Evolutionary conservation across 1,140 invertebrate genomes (phyloP), one percentile per base, ranked within the genome.

Genomic region (Pogonus chalceus): DNA sequence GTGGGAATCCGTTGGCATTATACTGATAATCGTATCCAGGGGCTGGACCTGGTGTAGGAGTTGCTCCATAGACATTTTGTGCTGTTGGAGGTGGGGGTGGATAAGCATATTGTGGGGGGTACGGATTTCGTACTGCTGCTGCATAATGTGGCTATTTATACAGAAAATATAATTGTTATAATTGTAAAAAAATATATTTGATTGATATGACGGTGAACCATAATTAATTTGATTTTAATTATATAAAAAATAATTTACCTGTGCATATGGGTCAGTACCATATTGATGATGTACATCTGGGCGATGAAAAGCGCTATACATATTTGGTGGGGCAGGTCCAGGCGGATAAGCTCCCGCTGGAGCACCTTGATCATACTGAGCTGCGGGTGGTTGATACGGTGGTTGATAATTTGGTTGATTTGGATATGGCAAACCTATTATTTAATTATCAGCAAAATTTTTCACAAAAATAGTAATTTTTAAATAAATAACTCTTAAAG

Each of bases 301-400:
- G 1, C 49, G 23, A 51, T 51, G 49, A 35, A 51, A 51, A n/a
- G 49, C 49, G 21, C 49, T 51, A 23, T 26, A 24, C 37, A 43
- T 43, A 18, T 43, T 43, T 4, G 37, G 9, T 4, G 37, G 9
- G 4, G 37, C 37, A 43, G 37, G 9, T 12, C 7, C 9, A 4
- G 37, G 37, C 9, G 37, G 9, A 16, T 18, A 9, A 18, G 3
- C 9, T n/a, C n/a, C n/a, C n/a, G n/a, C n/a, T n/a, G n/a, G n/a
- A 18, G 49, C 4, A 26, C 23, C 12, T 9, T 26, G 23, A 16
- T 35, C 23, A 16, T 26, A 20, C 12, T 51, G n/a, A 16, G 16
- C 16, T 1, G 23, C 16, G 1, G 49, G 49, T 7, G 23, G 9
- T 20, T 24, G 49, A 16, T 24, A 4, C 23, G 49, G 23, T 31